Conservation (phyloP, 2,113 vertebrate species). For the Mobula birostris region DNA sequence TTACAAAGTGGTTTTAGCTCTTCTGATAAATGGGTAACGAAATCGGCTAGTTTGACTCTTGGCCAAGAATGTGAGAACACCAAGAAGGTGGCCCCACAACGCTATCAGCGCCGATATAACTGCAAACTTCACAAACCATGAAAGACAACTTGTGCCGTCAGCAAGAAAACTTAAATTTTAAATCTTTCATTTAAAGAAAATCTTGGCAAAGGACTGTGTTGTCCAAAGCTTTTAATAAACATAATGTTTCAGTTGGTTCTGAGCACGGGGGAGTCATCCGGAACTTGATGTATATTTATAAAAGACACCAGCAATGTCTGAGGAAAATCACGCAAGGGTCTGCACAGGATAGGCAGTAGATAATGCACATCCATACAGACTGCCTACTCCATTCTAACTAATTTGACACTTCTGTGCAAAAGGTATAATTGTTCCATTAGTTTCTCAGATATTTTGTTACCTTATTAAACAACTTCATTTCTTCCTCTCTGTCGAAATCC, state of each 20-base stretch:
- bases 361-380: no score
- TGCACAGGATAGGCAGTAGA: not conserved
- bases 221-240: not conserved
- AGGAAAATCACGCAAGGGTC: not conserved
- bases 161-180: not conserved
- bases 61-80: not conserved
- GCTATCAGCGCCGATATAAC: not conserved
- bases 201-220: not conserved
- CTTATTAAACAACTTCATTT: slow-evolving; percentile 52
- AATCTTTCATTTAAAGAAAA: not conserved
- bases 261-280: not conserved
- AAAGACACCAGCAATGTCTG: not conserved
- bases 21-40: not conserved
- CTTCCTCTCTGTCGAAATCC: slow-evolving; percentile 43
- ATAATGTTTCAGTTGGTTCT: no score
- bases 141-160: not conserved
- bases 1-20: not conserved
- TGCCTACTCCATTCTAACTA: not conserved
- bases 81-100: not conserved
- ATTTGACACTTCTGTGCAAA: not conserved
- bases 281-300: not conserved
- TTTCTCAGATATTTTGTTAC: slow-evolving; percentile 41
- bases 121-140: not conserved
- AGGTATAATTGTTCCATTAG: not conserved
- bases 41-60: not conserved